Evolutionary conservation across 1,140 invertebrate species (phyloP).

Genomic region (Drosophila miranda): DNA sequence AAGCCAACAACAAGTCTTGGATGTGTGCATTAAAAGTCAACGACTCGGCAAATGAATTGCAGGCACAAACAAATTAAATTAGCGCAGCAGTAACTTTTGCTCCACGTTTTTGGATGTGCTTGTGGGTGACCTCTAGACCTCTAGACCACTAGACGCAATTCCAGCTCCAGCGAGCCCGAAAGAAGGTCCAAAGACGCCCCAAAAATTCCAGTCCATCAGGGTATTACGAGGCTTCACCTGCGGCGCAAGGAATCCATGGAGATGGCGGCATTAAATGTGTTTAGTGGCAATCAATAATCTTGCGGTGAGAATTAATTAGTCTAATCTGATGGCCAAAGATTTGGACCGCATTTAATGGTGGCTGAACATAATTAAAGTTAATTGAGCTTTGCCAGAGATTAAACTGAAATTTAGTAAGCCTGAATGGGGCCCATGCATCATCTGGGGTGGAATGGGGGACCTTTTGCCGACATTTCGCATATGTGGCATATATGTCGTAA

Average conservation of each 20-base stretch:
- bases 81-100: conserved; percentile 43
- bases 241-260: no score
- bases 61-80: conserved; percentile 73
- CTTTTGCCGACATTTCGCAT: background rate
- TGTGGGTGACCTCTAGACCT: conserved; percentile 32
- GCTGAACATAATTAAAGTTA: conserved; percentile 39
- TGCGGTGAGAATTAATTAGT: conserved; percentile 33
- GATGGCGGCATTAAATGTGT: conserved; percentile 19
- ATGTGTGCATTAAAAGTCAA: conserved; percentile 75
- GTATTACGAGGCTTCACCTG: no score
- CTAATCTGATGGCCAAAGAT: conserved; percentile 3
- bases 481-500: conserved; percentile 3
- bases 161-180: conserved; percentile 18
- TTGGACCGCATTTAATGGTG: conserved; percentile 2
- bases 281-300: conserved; percentile 37
- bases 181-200: background rate
- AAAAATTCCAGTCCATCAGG: no score
- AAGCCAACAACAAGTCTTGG: conserved; percentile 59
- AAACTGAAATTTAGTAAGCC: conserved; percentile 18
- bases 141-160: conserved; percentile 6
- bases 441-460: conserved; percentile 6
- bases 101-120: conserved; percentile 7
- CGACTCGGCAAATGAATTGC: conserved; percentile 76
- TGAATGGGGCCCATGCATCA: conserved; percentile 6
- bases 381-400: conserved; percentile 18